Evolutionary conservation across 2,113 vertebrate species (phyloP).

Genomic region (Semnornis frantzii): DNA sequence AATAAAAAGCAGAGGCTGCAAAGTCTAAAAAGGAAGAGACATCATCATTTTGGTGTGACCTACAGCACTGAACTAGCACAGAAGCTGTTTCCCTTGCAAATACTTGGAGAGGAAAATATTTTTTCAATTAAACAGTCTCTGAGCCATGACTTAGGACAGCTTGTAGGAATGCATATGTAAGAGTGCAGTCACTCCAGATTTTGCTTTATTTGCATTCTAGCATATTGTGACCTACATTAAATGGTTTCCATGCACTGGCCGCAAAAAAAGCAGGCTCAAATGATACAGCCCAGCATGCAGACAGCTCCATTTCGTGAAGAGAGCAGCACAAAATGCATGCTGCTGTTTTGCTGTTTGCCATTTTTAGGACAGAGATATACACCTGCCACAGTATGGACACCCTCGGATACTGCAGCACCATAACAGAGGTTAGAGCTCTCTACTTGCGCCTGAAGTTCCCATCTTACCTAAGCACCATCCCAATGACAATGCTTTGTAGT

Average conservation of each 20-base stretch:
- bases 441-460: background rate
- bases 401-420: background rate
- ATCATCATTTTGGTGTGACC: background rate
- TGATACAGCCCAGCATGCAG: background rate
- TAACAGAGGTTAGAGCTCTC: background rate
- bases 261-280: background rate
- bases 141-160: background rate
- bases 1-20: background rate
- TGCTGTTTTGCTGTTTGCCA: background rate
- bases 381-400: background rate
- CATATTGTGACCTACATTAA: slow-evolving; percentile 33
- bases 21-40: background rate
- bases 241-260: background rate
- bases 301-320: background rate
- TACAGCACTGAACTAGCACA: background rate
- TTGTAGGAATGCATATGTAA: background rate
- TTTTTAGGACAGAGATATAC: background rate
- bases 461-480: background rate
- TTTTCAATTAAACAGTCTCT: background rate
- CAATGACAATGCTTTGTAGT: fast-evolving
- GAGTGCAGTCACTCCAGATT: slow-evolving; percentile 1
- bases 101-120: background rate
- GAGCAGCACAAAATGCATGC: background rate
- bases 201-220: background rate
- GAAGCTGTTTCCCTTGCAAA: background rate